These are phyloP conservation scores for Micropoecilia bifurca DNA, from an alignment of 2,797 vertebrate species.

Conservation along the genomic window DNA sequence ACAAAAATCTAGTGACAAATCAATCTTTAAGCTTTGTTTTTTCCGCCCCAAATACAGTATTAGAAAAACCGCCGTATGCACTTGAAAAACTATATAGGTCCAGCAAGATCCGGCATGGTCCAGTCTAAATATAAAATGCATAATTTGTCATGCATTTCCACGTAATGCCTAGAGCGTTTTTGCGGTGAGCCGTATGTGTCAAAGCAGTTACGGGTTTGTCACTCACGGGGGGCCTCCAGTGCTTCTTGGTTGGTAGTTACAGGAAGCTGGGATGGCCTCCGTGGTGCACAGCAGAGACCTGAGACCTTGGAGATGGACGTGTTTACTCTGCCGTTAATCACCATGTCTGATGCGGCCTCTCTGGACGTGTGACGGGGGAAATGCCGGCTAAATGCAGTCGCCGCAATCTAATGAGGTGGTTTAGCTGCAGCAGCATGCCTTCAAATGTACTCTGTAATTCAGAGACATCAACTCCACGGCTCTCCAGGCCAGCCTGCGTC, in stretches of 20 bases:
- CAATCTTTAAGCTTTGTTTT: not conserved
- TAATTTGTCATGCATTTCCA: not conserved
- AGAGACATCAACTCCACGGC: conserved; percentile 70
- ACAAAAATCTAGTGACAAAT: not conserved
- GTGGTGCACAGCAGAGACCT: conserved; percentile 40
- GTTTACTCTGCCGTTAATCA: conserved; percentile 75
- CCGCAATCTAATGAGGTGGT: conserved; percentile 78
- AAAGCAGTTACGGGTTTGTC: conserved; percentile 26
- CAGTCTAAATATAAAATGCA: conserved; percentile 1
- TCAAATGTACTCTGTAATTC: conserved; percentile 78
- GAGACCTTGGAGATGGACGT: conserved; percentile 63
- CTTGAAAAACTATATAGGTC: not conserved
- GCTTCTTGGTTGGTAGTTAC: conserved; percentile 50
- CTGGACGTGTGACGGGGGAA: conserved; percentile 75
- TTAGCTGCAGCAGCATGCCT: conserved; percentile 66
- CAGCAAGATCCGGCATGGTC: not conserved
- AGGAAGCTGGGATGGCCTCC: conserved; percentile 52
- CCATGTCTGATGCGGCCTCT: conserved; percentile 76
- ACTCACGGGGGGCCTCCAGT: conserved; percentile 23
- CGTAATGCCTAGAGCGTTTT: not conserved
- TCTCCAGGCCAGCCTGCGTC: conserved; percentile 80
- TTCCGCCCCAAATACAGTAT: not conserved
- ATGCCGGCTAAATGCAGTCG: conserved; percentile 77
- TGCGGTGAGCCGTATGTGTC: not conserved
- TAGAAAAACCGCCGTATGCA: not conserved